These are phyloP conservation scores for Acrobeloides nanus DNA, from an alignment of 2,888 invertebrate species.

Conservation along the genomic window DNA sequence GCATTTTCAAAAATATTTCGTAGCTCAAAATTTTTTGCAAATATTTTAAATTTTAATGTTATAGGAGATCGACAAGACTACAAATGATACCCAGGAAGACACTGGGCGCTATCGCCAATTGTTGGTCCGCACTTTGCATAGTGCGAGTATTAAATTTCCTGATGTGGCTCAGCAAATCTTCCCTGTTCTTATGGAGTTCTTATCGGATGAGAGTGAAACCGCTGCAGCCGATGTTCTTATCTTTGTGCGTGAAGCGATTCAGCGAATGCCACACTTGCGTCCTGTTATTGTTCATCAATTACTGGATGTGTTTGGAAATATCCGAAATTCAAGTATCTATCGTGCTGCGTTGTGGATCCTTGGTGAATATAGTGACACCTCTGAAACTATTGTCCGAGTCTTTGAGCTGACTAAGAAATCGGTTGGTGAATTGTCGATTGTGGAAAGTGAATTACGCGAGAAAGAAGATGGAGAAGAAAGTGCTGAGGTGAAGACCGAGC, in stretches of 20 bases:
- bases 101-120: slow-evolving; percentile 84
- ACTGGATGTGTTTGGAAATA: slow-evolving; percentile 72
- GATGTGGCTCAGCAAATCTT: slow-evolving; percentile 84
- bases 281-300: slow-evolving; percentile 68
- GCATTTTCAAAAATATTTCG: too few relatives aligned
- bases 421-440: slow-evolving; percentile 60
- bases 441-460: slow-evolving; percentile 64
- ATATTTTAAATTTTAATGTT: slow-evolving; percentile 4
- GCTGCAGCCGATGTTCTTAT: slow-evolving; percentile 88
- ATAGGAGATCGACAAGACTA: slow-evolving; percentile 49
- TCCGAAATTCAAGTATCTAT: slow-evolving; percentile 83
- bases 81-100: slow-evolving; percentile 69
- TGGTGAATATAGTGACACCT: slow-evolving; percentile 81
- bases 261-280: slow-evolving; percentile 72
- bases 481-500: slow-evolving; percentile 5
- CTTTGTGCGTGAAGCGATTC: slow-evolving; percentile 91
- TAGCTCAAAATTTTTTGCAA: too few relatives aligned
- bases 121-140: slow-evolving; percentile 83
- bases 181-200: slow-evolving; percentile 84
- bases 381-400: slow-evolving; percentile 55
- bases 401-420: slow-evolving; percentile 43
- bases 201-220: slow-evolving; percentile 64
- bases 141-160: slow-evolving; percentile 64
- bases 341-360: slow-evolving; percentile 92
- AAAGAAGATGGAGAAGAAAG: slow-evolving; percentile 62